These are phyloP conservation scores for Drosophila bocqueti DNA, from an alignment of 1,140 invertebrate species.

Conservation along the genomic window DNA sequence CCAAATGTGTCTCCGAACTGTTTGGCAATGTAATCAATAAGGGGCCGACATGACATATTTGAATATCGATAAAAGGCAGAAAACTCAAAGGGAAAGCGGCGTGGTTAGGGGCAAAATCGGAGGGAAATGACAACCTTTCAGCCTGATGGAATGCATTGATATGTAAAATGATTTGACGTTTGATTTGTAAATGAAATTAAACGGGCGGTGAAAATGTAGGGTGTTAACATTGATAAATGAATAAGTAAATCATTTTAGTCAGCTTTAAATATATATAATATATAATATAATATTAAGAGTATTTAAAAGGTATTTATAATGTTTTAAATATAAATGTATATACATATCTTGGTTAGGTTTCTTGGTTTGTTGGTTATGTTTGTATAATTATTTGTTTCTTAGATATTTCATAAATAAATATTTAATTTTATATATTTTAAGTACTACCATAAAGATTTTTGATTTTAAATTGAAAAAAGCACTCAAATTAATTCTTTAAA, in stretches of 20 bases:
- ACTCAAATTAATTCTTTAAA: background rate
- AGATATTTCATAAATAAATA: no score
- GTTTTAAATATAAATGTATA: no score
- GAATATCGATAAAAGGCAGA: conserved; percentile 42
- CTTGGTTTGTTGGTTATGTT: no score
- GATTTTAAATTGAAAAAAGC: no score
- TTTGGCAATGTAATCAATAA: conserved; percentile 73
- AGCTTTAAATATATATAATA: background rate
- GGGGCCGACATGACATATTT: conserved; percentile 31
- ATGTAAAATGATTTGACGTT: conserved; percentile 77
- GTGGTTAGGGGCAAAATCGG: background rate
- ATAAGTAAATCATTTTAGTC: conserved; percentile 5
- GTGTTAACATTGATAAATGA: conserved; percentile 31
- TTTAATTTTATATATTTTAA: no score
- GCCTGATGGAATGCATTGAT: conserved; percentile 68
- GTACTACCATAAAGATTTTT: no score
- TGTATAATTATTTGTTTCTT: no score
- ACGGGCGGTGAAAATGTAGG: conserved; percentile 42
- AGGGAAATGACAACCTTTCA: conserved; percentile 42
- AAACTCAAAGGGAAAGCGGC: conserved; percentile 12
- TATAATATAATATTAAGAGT: no score
- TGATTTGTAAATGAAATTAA: conserved; percentile 79
- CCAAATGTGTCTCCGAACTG: conserved; percentile 62
- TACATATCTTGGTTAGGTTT: no score
- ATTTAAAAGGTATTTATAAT: background rate